phyloP scores from a whole-genome alignment of 2,888 invertebrate genomes.

The Melieria omissa region DNA sequence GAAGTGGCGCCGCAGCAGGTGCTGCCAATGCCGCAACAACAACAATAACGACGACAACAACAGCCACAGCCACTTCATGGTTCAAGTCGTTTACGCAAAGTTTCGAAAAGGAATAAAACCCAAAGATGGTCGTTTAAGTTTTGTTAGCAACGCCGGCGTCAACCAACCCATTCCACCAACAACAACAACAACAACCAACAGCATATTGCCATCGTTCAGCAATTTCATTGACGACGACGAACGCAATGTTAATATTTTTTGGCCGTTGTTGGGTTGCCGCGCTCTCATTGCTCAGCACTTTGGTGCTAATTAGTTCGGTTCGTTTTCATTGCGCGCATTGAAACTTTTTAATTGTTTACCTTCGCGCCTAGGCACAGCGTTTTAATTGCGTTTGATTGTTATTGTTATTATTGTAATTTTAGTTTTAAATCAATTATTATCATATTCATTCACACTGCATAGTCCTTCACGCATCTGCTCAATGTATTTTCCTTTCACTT shows the following conservation, averaged over 20 bases:
- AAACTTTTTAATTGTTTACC: constrained; percentile 27
- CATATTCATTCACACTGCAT: not conserved
- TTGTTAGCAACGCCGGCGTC: not conserved
- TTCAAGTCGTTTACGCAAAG: constrained; percentile 52
- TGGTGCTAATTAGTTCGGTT: constrained; percentile 13
- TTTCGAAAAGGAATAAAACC: constrained; percentile 43
- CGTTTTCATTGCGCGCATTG: constrained; percentile 10
- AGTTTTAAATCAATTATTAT: not conserved
- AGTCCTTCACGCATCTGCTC: not conserved
- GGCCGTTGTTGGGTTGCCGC: too few relatives aligned
- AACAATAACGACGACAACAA: constrained; percentile 19
- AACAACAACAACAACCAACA: constrained; percentile 8
- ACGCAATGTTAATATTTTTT: too few relatives aligned
- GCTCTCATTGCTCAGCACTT: too few relatives aligned
- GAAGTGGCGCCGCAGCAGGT: not conserved
- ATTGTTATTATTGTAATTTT: not conserved
- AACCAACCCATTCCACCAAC: not conserved
- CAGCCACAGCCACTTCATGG: constrained; percentile 41
- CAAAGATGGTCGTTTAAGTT: not conserved
- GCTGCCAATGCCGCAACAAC: not conserved
- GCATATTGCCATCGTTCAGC: not conserved
- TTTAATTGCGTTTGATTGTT: constrained; percentile 9
- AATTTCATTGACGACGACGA: constrained; percentile 7
- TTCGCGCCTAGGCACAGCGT: constrained; percentile 8
- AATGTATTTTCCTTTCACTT: constrained; percentile 16